Evolutionary conservation across 2,113 vertebrate species (phyloP).

Genomic region (Eubucco bourcierii): DNA sequence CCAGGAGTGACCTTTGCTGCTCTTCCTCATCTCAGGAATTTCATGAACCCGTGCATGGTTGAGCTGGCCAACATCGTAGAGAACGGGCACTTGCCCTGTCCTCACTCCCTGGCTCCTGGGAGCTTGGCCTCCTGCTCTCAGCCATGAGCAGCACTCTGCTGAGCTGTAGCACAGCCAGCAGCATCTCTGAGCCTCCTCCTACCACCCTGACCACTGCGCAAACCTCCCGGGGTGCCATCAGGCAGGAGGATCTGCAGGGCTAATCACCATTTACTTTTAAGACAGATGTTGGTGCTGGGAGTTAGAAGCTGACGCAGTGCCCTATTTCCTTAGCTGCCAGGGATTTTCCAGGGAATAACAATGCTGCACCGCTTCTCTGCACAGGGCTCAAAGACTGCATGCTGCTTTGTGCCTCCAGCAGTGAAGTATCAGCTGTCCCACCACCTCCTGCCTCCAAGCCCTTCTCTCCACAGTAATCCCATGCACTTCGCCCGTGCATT

Average conservation of each 20-base stretch:
- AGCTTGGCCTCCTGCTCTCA: background rate
- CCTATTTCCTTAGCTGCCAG: background rate
- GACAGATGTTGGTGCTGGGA: background rate
- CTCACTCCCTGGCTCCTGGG: rapidly evolving
- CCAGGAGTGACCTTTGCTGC: rapidly evolving
- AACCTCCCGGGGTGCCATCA: rapidly evolving
- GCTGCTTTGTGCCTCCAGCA: rapidly evolving
- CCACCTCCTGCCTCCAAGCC: background rate
- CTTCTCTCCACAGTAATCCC: background rate
- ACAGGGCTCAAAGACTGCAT: too few species aligned
- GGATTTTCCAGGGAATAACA: background rate
- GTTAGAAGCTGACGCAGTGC: background rate
- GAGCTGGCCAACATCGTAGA: background rate
- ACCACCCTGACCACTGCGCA: background rate
- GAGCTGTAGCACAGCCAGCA: background rate
- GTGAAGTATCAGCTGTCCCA: background rate
- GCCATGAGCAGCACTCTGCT: background rate
- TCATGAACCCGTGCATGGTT: rapidly evolving
- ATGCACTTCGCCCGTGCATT: rapidly evolving
- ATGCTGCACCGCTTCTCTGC: rapidly evolving
- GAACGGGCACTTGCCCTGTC: background rate
- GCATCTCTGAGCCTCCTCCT: background rate
- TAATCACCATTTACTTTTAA: background rate
- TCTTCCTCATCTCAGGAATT: background rate
- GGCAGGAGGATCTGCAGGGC: background rate